A percentile compares a stretch with the other conserved stretches of the same genome.
These are phyloP conservation scores for Anhinga anhinga DNA, from an alignment of 2,113 vertebrate genomes.

Conservation along the genomic window DNA sequence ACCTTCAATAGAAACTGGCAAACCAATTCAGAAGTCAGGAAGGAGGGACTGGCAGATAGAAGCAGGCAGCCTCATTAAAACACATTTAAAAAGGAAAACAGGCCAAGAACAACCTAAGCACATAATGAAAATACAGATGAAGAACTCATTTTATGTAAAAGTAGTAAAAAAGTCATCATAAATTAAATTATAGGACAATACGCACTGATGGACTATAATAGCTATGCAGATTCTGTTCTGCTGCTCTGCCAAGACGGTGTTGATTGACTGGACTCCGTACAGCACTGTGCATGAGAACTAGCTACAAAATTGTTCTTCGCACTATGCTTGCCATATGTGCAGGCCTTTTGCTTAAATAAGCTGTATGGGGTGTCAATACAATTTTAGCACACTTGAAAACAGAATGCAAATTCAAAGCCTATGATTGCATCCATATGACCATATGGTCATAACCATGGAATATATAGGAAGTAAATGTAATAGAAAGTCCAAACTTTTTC, in stretches of 20 bases:
- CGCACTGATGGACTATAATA: not conserved
- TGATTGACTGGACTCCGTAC: not conserved
- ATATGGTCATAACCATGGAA: not conserved
- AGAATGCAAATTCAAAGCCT: conserved; percentile 7
- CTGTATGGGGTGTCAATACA: not conserved
- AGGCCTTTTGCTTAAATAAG: conserved; percentile 22
- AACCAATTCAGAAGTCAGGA: not conserved
- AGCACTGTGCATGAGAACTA: not conserved
- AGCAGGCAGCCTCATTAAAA: not conserved
- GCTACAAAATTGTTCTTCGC: not conserved
- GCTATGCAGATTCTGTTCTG: not conserved
- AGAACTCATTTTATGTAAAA: not conserved
- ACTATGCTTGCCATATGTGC: not conserved
- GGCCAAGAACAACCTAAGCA: not conserved
- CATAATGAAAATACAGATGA: not conserved
- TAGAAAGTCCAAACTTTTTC: not conserved
- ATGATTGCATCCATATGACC: not conserved
- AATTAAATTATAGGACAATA: not conserved
- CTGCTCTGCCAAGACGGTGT: not conserved
- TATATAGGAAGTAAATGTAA: not conserved
- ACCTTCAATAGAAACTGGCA: not conserved
- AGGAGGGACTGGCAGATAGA: not conserved
- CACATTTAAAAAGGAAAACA: not conserved
- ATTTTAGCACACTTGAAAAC: conserved; percentile 22
- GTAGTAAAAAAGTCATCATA: not conserved